Percentiles rank a stretch among this genome's conserved stretches.
Evolutionary conservation across 2,888 invertebrate genomes (phyloP).

Genomic region (Yponomeuta plumbellus): DNA sequence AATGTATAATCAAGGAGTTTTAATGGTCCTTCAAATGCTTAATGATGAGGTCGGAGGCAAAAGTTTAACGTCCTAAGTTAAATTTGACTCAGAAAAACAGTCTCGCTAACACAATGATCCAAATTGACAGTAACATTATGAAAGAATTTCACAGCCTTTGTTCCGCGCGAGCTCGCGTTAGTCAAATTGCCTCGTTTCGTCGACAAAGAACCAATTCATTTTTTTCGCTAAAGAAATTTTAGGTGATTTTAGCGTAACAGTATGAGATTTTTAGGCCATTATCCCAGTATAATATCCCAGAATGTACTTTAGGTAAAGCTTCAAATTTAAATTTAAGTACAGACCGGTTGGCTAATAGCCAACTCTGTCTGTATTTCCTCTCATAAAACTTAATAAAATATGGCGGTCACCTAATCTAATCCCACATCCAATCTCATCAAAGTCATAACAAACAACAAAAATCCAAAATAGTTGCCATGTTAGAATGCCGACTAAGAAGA

Average conservation of each 20-base stretch:
- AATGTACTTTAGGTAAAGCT: neutral
- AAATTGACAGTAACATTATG: neutral
- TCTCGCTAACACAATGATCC: neutral
- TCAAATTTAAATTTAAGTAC: neutral
- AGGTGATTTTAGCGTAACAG: neutral
- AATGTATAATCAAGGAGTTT: constrained; percentile 6
- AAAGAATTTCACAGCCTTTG: no score
- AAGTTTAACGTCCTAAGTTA: neutral
- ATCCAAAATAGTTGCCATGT: neutral
- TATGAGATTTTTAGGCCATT: neutral
- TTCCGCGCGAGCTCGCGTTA: no score
- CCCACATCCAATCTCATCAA: neutral
- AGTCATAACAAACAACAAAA: neutral
- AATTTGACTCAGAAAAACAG: neutral
- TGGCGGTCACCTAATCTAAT: neutral
- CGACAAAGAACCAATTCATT: neutral
- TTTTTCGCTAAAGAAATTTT: neutral
- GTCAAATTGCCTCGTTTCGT: neutral
- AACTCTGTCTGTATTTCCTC: neutral
- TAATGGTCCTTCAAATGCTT: neutral
- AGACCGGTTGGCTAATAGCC: neutral
- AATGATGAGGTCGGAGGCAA: neutral
- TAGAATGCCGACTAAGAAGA: no score
- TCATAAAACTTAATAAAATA: neutral
- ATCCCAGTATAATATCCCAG: neutral